A percentile compares a stretch with the other conserved stretches of the same genome.
Conservation (phyloP, 2,888 invertebrate genomes). For the Nasonovia ribisnigri region DNA sequence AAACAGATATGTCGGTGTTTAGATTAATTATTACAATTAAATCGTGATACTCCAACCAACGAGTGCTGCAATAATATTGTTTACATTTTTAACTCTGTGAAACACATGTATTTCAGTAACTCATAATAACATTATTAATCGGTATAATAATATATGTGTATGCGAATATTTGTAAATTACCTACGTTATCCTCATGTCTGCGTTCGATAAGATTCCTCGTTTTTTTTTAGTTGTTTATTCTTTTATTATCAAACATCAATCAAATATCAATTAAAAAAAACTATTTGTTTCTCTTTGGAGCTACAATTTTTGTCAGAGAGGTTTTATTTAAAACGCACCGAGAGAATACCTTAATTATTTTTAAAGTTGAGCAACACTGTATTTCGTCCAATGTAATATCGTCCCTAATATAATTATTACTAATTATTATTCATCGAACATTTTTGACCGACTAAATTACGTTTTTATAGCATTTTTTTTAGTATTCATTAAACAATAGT, state of each 20-base stretch:
- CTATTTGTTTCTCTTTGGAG: background rate
- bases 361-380: background rate
- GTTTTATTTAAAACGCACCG: background rate
- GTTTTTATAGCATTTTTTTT: background rate
- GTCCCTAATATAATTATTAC: background rate
- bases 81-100: background rate
- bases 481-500: slow-evolving; percentile 11
- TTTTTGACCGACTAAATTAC: background rate
- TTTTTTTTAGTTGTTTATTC: background rate
- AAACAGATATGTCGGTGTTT: background rate
- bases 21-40: slow-evolving; percentile 27
- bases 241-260: background rate
- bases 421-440: slow-evolving; percentile 11
- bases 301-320: background rate
- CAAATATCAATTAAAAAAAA: background rate
- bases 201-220: background rate
- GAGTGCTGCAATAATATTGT: background rate
- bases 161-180: background rate
- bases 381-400: background rate
- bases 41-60: background rate
- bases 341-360: background rate
- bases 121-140: background rate
- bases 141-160: background rate
- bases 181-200: background rate
- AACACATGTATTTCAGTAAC: background rate